Evolutionary conservation across 2,797 vertebrate genomes (phyloP).

Genomic region (Crax fasciolata): DNA sequence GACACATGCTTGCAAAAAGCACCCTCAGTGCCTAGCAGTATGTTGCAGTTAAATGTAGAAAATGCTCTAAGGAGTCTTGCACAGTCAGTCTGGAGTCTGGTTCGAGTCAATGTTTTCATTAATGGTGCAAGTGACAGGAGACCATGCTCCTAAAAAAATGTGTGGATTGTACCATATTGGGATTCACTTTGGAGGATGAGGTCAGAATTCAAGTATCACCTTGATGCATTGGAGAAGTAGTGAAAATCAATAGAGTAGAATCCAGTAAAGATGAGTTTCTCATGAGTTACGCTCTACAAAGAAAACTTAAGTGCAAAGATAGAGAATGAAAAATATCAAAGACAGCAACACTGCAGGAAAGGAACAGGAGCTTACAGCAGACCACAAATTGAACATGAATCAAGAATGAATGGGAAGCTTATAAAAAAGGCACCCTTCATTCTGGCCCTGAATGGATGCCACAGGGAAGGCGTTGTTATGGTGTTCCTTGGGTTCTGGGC

Average conservation of each 20-base stretch:
- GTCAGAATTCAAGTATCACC: conserved; percentile 3
- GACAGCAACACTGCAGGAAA: neutral
- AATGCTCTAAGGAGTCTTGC: neutral
- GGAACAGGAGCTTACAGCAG: neutral
- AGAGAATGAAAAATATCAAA: conserved; percentile 11
- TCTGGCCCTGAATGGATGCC: neutral
- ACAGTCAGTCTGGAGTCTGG: neutral
- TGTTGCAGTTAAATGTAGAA: neutral
- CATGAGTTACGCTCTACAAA: neutral
- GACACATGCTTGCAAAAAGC: neutral
- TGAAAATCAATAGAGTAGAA: conserved; percentile 45
- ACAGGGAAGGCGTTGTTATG: neutral
- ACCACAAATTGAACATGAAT: conserved; percentile 3
- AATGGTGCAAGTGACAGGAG: neutral
- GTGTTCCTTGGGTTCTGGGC: neutral
- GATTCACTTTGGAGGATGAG: neutral
- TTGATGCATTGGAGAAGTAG: neutral
- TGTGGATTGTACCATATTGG: neutral
- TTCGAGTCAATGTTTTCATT: conserved; percentile 21
- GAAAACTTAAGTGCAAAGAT: neutral
- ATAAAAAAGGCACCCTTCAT: neutral
- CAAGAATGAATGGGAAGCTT: neutral
- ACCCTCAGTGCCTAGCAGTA: neutral
- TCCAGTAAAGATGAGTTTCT: conserved; percentile 20
- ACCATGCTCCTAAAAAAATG: neutral